These are phyloP conservation scores for Larimichthys polyactis DNA, from an alignment of 2,113 vertebrate species.

Conservation along the genomic window DNA sequence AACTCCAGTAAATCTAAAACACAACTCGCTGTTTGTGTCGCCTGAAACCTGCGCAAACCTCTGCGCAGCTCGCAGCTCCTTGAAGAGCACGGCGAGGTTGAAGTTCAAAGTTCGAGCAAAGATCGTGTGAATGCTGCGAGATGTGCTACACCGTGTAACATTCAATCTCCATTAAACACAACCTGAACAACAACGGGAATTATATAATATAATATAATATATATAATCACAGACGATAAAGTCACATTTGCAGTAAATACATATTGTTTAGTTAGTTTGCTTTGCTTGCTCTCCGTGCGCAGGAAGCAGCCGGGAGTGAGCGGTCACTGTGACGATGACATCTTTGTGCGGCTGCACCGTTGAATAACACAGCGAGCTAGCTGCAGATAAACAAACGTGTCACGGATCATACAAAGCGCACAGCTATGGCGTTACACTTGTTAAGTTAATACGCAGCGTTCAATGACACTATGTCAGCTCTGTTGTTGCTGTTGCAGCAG, in stretches of 20 bases:
- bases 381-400: slow-evolving; percentile 34
- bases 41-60: slow-evolving; percentile 27
- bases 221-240: neutral
- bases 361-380: slow-evolving; percentile 56
- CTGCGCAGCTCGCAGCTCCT: slow-evolving; percentile 25
- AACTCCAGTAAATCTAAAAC: neutral
- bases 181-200: accelerated
- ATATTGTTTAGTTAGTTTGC: neutral
- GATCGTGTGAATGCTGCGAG: neutral
- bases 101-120: slow-evolving; percentile 51
- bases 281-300: neutral
- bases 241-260: neutral
- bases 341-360: slow-evolving; percentile 6
- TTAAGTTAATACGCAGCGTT: neutral
- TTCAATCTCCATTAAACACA: neutral
- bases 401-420: neutral
- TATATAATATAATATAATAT: neutral
- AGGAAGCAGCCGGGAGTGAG: neutral
- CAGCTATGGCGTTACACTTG: slow-evolving; percentile 9
- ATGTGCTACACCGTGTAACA: neutral
- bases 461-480: slow-evolving; percentile 71
- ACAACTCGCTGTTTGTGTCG: neutral
- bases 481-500: slow-evolving; percentile 63
- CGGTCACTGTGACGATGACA: neutral
- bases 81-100: slow-evolving; percentile 10